Conservation (phyloP, 1,140 invertebrate species). For the Pinna nobilis region DNA sequence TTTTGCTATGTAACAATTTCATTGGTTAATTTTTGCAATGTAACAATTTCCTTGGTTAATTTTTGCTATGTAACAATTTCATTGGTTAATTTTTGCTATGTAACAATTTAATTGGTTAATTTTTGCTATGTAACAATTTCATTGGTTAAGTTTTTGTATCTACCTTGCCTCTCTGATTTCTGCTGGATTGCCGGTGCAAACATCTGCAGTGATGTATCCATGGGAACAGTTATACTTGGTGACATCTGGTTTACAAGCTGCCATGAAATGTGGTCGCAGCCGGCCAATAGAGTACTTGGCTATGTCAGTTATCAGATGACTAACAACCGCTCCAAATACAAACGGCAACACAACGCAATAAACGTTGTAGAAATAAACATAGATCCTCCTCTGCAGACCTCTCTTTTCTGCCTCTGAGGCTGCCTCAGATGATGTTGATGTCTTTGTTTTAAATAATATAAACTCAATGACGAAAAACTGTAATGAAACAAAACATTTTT, state of each 20-base stretch:
- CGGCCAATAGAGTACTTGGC: slow-evolving; percentile 36
- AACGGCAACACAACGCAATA: slow-evolving; percentile 27
- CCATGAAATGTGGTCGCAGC: slow-evolving; percentile 40
- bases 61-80: no score
- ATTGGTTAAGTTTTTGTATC: background rate
- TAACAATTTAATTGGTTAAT: no score
- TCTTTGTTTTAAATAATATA: background rate
- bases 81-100: no score
- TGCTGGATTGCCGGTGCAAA: slow-evolving; percentile 29
- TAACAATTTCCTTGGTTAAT: no score
- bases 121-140: no score
- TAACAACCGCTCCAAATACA: slow-evolving; percentile 36
- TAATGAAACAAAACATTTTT: slow-evolving; percentile 17
- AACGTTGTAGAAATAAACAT: slow-evolving; percentile 23
- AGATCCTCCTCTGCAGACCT: background rate
- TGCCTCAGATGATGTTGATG: background rate
- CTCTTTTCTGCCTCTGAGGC: background rate
- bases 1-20: no score
- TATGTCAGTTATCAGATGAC: slow-evolving; percentile 34
- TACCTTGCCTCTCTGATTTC: slow-evolving; percentile 34
- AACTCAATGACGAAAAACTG: slow-evolving; percentile 48
- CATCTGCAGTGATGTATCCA: slow-evolving; percentile 35
- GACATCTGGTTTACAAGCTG: slow-evolving; percentile 36
- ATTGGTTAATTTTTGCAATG: no score
- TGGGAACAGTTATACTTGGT: slow-evolving; percentile 23